Evolutionary conservation across 64 coral and sea anemone species (phyloP).

Genomic region (Porites lutea): DNA sequence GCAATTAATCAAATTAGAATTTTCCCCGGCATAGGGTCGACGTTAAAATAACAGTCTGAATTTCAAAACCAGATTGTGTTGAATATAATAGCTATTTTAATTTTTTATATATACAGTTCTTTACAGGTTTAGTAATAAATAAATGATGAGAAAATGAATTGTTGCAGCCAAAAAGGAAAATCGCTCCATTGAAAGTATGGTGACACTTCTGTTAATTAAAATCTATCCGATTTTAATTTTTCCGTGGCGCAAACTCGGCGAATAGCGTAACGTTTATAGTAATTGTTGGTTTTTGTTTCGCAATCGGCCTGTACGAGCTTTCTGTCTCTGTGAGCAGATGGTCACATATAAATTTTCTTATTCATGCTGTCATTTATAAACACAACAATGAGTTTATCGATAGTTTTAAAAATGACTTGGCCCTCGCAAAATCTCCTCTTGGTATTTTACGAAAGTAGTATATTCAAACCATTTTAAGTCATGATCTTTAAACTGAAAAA

Average conservation of each 20-base stretch:
- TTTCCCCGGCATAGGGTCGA: too few relatives aligned
- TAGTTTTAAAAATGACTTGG: too few relatives aligned
- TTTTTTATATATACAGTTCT: background rate
- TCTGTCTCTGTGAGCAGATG: conserved; percentile 5
- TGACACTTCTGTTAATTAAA: background rate
- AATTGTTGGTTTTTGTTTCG: background rate
- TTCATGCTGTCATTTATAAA: too few relatives aligned
- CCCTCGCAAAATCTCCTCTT: too few relatives aligned
- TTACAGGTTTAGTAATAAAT: background rate
- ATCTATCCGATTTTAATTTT: background rate
- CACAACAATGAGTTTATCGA: too few relatives aligned
- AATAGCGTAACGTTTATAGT: background rate
- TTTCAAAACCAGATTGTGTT: too few relatives aligned
- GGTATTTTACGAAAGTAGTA: too few relatives aligned
- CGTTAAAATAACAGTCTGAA: too few relatives aligned
- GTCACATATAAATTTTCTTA: background rate
- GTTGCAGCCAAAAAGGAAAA: background rate
- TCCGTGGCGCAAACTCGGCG: background rate
- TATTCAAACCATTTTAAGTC: too few relatives aligned
- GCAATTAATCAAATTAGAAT: too few relatives aligned
- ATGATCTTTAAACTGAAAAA: too few relatives aligned
- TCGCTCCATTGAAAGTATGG: background rate
- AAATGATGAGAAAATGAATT: background rate
- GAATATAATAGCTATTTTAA: too few relatives aligned
- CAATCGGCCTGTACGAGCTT: background rate